Base-by-base conservation (phyloP, 2,113 vertebrate species). In the Tenebrosternarchus preto region DNA sequence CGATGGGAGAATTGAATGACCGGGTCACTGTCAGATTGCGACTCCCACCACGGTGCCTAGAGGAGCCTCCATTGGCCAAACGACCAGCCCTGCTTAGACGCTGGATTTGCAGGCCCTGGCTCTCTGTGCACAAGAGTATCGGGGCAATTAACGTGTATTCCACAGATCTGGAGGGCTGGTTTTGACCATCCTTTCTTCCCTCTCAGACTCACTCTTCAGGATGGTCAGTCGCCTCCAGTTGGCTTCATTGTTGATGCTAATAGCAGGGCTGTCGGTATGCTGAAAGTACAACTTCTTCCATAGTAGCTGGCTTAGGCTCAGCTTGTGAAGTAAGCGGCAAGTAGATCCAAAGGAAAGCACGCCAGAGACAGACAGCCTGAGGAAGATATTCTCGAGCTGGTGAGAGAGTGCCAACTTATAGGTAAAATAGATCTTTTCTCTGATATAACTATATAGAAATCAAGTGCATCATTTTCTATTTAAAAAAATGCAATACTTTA, bases 21-120 rank as follows among this genome's bases (percentile, higher is more conserved):
- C 86, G 87, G 75, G 67, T 86, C 71, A 89, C 82, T 43, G 84
- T 87, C 76, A 81, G 85, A 39, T 50, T 39, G 59, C 17, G 36
- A 5, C 89, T 87, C 25, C 91, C 56, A 2, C 24, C n/a, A 5
- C 31, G 43, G 36, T 33, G 17, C 50, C 20, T 39, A 29, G 3
- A 24, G 50, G 27, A 67, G 12, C 16, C 3, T 16, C 27, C 31
- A 25, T 25, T 87, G 31, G 88, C 85, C 50, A 92, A 90, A 24
- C 89, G 16, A 25, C 43, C 43, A 15, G 43, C 15, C 43, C 43
- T 87, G 33, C 89, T 84, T 39, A 93, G 89, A 22, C 88, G 86
- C 85, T 92, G 91, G 75, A 91, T 87, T 73, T 87, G 89, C 71
- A 93, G 87, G 73, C 89, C 89, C 76, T 93, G 92, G 0, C 90